phyloP scores from a whole-genome alignment of 2,113 vertebrate species.

The Australoheros scitulus region DNA sequence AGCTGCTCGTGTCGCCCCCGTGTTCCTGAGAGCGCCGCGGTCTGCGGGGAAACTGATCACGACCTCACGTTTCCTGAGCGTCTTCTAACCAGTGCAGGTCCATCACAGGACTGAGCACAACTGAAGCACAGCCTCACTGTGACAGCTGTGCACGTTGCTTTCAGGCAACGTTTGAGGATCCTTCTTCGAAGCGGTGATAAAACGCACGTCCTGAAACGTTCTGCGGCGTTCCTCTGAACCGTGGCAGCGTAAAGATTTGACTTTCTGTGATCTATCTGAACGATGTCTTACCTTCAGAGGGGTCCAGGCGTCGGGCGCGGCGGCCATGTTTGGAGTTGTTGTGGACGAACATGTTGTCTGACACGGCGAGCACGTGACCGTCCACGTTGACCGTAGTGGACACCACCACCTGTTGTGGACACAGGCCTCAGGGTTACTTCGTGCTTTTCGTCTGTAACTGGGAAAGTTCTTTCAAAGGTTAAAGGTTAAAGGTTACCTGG shows the following conservation, averaged over 20 bases:
- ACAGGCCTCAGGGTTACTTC: not conserved
- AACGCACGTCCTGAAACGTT: no score
- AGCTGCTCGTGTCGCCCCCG: not conserved
- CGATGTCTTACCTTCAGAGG: constrained; percentile 87
- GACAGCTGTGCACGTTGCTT: no score
- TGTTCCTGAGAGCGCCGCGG: not conserved
- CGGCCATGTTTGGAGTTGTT: constrained; percentile 98
- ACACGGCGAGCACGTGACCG: constrained; percentile 91
- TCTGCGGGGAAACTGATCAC: not conserved
- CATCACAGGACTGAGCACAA: no score
- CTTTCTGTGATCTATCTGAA: not conserved
- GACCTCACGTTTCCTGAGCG: not conserved
- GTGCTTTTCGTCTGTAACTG: no score
- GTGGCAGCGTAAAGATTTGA: not conserved
- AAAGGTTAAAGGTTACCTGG: constrained; percentile 79
- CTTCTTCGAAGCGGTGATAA: no score
- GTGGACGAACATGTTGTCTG: constrained; percentile 97
- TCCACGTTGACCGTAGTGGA: constrained; percentile 95
- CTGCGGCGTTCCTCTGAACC: no score
- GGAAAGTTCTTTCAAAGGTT: no score
- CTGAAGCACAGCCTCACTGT: no score
- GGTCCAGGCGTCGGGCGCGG: constrained; percentile 90
- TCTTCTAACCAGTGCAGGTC: no score
- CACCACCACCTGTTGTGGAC: constrained; percentile 86
- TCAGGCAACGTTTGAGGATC: no score